Conservation (phyloP, 2,888 invertebrate genomes). For the Trichogramma dendrolimi region DNA sequence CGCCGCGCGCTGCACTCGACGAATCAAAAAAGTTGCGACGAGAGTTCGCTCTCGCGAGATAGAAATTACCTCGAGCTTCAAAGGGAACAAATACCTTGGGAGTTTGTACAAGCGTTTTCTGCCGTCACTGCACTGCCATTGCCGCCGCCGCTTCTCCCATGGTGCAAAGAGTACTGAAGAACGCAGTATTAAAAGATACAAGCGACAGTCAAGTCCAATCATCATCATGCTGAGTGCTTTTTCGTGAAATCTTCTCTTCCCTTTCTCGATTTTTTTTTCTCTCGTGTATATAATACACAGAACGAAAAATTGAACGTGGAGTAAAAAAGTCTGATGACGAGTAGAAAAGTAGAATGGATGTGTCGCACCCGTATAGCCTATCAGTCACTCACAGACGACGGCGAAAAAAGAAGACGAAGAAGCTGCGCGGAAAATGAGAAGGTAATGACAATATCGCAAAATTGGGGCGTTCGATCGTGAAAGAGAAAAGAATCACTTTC, state of each 20-base stretch:
- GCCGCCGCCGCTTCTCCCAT: no score
- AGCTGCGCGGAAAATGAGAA: constrained; percentile 30
- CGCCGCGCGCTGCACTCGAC: constrained; percentile 14
- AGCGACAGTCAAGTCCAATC: no score
- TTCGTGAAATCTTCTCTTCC: no score
- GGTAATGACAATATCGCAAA: constrained; percentile 31
- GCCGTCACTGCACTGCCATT: no score
- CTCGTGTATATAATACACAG: neutral
- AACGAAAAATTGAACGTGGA: neutral
- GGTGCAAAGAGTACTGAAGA: no score
- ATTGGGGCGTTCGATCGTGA: constrained; percentile 31
- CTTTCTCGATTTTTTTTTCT: no score
- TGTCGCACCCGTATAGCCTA: neutral
- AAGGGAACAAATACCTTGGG: constrained; percentile 21
- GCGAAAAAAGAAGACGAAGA: constrained; percentile 14
- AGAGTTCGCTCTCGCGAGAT: constrained; percentile 9
- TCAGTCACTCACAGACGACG: neutral
- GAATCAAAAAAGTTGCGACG: constrained; percentile 20
- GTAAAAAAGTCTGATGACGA: neutral
- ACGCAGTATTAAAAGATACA: no score
- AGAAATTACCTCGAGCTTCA: constrained; percentile 15
- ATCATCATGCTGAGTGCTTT: no score
- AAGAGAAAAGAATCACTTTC: constrained; percentile 27
- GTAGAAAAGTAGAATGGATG: neutral
- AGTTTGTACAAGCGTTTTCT: constrained; percentile 11